phyloP scores from a whole-genome alignment of 2,888 invertebrate genomes.

The Cremastinae sp. region DNA sequence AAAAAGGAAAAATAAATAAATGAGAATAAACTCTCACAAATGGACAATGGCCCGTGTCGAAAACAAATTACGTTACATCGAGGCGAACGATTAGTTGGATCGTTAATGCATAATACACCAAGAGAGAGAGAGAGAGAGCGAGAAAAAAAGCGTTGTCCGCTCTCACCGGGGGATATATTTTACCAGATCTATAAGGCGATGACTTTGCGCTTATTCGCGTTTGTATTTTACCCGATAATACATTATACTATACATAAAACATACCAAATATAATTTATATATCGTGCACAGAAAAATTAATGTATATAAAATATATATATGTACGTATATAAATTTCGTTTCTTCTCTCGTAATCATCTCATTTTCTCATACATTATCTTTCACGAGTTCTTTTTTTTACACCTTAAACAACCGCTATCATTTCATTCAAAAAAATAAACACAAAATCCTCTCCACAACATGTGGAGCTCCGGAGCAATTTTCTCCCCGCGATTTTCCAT shows the following conservation, averaged over 20 bases:
- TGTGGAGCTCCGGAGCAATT: slow-evolving; percentile 4
- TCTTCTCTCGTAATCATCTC: slow-evolving; percentile 45
- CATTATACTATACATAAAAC: slow-evolving; percentile 1
- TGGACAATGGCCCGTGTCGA: slow-evolving; percentile 72
- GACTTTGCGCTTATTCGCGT: slow-evolving; percentile 44
- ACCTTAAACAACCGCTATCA: slow-evolving; percentile 36
- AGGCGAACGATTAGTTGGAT: slow-evolving; percentile 73
- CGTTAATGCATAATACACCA: slow-evolving; percentile 60
- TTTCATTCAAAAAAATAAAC: slow-evolving; percentile 19
- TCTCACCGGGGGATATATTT: slow-evolving; percentile 34
- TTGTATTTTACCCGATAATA: slow-evolving; percentile 11
- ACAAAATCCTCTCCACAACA: not conserved
- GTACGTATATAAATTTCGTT: slow-evolving; percentile 25
- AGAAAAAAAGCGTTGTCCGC: slow-evolving; percentile 17
- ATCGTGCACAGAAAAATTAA: too few species aligned
- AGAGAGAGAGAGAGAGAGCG: slow-evolving; percentile 14
- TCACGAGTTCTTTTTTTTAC: slow-evolving; percentile 29
- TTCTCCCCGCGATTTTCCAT: slow-evolving; percentile 33
- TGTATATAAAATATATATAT: too few species aligned
- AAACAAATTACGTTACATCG: slow-evolving; percentile 73
- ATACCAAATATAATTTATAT: too few species aligned
- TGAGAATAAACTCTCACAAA: slow-evolving; percentile 19
- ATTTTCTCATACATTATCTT: slow-evolving; percentile 46
- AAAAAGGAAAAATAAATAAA: too few species aligned
- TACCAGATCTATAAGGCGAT: slow-evolving; percentile 37